These are phyloP conservation scores for Phasianus colchicus DNA, from an alignment of 2,113 vertebrate species.

Conservation along the genomic window DNA sequence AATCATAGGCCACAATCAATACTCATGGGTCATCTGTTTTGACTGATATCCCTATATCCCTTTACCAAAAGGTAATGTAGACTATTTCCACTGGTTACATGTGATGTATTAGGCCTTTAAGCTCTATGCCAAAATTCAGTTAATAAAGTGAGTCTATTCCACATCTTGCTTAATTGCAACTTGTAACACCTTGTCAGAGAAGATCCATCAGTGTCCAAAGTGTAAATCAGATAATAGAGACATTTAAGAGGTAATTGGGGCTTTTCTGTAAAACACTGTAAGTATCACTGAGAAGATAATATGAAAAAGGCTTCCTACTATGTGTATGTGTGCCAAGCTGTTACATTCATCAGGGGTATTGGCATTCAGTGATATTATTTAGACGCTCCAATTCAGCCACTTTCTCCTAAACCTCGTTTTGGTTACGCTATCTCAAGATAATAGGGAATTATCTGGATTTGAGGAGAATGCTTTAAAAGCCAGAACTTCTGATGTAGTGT, in stretches of 20 bases:
- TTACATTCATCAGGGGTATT: not conserved
- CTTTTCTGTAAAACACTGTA: not conserved
- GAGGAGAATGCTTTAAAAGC: not conserved
- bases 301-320: not conserved
- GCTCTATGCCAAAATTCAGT: not conserved
- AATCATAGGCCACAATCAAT: not conserved
- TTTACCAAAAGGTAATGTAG: not conserved
- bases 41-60: not conserved
- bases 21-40: not conserved
- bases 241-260: not conserved
- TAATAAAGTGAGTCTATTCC: not conserved
- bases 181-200: not conserved
- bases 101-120: not conserved
- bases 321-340: not conserved
- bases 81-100: not conserved
- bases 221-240: not conserved
- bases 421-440: not conserved
- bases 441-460: not conserved
- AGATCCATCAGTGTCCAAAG: not conserved
- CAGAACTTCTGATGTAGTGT: not conserved
- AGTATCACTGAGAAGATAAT: not conserved
- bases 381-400: not conserved
- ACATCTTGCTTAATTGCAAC: not conserved
- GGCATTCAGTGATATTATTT: not conserved
- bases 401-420: slow-evolving; percentile 5